Evolutionary conservation across 2,797 vertebrate genomes (phyloP).

Genomic region (Labeo calbasu): DNA sequence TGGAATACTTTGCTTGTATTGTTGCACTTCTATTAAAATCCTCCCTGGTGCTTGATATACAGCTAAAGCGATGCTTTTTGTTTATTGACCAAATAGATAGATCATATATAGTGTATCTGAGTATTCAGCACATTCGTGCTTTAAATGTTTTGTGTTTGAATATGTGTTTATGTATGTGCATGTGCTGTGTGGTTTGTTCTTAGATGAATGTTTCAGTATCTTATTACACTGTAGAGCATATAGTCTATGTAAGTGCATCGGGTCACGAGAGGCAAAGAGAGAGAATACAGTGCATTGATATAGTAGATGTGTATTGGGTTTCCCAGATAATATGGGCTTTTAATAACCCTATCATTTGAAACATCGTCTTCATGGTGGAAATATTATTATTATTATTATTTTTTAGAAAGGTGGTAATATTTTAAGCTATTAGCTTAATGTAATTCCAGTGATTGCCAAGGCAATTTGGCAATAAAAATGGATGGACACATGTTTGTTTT

Average conservation of each 20-base stretch:
- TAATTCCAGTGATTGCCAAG: background rate
- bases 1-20: conserved; percentile 1
- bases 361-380: background rate
- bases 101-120: background rate
- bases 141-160: conserved; percentile 9
- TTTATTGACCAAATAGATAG: background rate
- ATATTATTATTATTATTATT: conserved; percentile 5
- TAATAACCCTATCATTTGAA: background rate
- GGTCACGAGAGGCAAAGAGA: conserved; percentile 51
- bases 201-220: conserved; percentile 54
- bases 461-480: background rate
- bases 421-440: background rate
- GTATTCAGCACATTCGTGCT: background rate
- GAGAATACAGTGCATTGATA: conserved; percentile 40
- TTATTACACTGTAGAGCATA: conserved; percentile 44
- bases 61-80: background rate
- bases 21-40: background rate
- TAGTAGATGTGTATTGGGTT: conserved; percentile 9
- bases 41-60: background rate
- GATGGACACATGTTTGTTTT: background rate
- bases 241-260: conserved; percentile 56
- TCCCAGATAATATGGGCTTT: background rate
- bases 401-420: background rate
- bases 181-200: conserved; percentile 43
- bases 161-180: conserved; percentile 30